Percentiles rank a stretch among this genome's conserved stretches.
Evolutionary conservation across 1,140 invertebrate genomes (phyloP).

Genomic region (Nasonia giraulti): DNA sequence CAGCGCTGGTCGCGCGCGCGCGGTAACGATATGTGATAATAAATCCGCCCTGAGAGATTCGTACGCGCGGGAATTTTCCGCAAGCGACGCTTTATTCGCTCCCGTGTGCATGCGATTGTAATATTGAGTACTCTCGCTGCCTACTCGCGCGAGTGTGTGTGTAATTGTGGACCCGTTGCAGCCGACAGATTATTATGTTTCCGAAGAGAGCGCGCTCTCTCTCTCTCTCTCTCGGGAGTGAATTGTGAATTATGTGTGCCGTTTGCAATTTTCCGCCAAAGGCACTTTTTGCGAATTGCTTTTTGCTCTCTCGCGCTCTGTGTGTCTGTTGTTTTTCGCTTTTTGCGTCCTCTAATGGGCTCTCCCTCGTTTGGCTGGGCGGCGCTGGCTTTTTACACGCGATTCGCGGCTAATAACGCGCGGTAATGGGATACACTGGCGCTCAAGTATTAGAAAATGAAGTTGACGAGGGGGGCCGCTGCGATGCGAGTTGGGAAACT

Average conservation of each 20-base stretch:
- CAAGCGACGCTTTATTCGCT: conserved; percentile 20
- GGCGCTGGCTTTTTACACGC: too few species aligned
- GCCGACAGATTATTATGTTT: conserved; percentile 8
- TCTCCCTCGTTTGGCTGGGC: too few species aligned
- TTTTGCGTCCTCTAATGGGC: too few species aligned
- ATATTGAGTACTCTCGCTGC: not conserved
- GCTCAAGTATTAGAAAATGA: too few species aligned
- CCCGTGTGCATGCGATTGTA: not conserved
- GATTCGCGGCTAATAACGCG: too few species aligned
- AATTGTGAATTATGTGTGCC: not conserved
- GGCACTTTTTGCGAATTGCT: conserved; percentile 9
- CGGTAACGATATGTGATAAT: not conserved
- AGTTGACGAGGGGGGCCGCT: too few species aligned
- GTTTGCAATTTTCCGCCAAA: not conserved
- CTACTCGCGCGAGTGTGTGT: not conserved
- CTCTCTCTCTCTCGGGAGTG: not conserved
- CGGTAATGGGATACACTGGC: too few species aligned
- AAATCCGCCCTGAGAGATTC: conserved; percentile 7
- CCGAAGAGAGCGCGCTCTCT: not conserved
- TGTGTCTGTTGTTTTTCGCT: not conserved
- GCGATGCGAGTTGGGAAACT: too few species aligned
- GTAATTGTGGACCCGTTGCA: not conserved
- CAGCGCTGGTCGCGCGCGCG: too few species aligned
- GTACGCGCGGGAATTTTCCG: not conserved
- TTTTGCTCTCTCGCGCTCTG: not conserved